Conservation (phyloP, 2,888 invertebrate genomes). For the Eilema caniola region DNA sequence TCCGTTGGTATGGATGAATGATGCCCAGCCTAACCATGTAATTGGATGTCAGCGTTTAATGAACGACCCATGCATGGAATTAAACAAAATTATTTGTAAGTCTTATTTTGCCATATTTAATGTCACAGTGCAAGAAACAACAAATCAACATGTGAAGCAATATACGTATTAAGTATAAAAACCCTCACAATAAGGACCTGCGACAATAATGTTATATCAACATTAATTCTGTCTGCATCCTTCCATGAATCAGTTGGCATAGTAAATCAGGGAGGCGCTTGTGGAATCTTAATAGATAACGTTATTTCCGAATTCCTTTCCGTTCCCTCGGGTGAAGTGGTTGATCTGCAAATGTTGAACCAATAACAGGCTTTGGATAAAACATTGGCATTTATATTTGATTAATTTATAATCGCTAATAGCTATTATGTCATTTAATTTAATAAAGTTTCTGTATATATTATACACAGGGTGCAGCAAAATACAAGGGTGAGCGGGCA, state of each 20-base stretch:
- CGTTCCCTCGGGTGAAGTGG: background rate
- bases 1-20: too few species aligned
- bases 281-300: constrained; percentile 44
- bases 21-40: too few species aligned
- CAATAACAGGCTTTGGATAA: background rate
- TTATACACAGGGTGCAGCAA: too few species aligned
- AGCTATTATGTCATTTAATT: too few species aligned
- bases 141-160: background rate
- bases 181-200: background rate
- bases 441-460: too few species aligned
- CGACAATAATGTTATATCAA: constrained; percentile 17
- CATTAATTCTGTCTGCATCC: constrained; percentile 26
- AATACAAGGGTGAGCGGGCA: too few species aligned
- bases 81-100: too few species aligned
- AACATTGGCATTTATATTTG: background rate
- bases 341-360: constrained; percentile 4
- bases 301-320: constrained; percentile 20
- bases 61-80: too few species aligned
- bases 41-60: too few species aligned
- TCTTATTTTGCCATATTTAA: too few species aligned
- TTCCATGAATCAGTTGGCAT: constrained; percentile 31
- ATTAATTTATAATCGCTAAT: too few species aligned
- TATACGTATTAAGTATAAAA: background rate
- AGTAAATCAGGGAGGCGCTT: constrained; percentile 41
- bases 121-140: too few species aligned